Base-by-base conservation (phyloP, 2,113 vertebrate species). In the Osmerus eperlanus region DNA sequence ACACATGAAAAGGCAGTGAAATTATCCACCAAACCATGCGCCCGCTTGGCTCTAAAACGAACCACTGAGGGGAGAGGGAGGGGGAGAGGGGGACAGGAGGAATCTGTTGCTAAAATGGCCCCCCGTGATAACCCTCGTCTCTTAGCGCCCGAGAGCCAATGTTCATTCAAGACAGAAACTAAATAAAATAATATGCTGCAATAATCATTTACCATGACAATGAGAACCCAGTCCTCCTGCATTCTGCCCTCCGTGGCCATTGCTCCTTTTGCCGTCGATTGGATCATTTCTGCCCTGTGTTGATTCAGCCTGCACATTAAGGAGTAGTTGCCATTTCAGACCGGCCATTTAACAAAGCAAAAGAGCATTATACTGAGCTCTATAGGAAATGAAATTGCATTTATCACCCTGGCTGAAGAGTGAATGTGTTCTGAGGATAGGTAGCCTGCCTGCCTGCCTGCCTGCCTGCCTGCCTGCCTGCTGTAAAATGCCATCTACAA, bases 1-100 rank as follows among this genome's bases (percentile, higher is more conserved):
- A 88, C 86, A 90, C 89, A 90, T 91, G 90, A 91, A 92, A 90
- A 91, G 85, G 78, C 81, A 84, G 78, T 53, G 77, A 89, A 92
- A 92, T 91, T 90, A 90, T 76, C 86, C 82, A 87, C 82, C 82
- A 87, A 84, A 83, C 84, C 82, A 78, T 81, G 85, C 84, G 85
- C 81, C 78, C 25, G 52, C 77, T 60, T 83, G 81, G 77, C 74
- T 88, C 80, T 89, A 87, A 89, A 89, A 88, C 80, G 87, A 87
- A 88, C 86, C 75, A 68, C 83, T 81, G 81, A 83, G 83, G 78
- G 84, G 81, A 61, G 73, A 65, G 75, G 73, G 78, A 74, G 78
- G 83, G 73, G 75, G 75, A 67, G 80, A 76, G 78, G 73, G 77
- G 71, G 72, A 74, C 74, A 71, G 83, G 82, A 77, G 75, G 67